Evolutionary conservation across 2,797 vertebrate genomes (phyloP).

Genomic region (Hirundo rustica): DNA sequence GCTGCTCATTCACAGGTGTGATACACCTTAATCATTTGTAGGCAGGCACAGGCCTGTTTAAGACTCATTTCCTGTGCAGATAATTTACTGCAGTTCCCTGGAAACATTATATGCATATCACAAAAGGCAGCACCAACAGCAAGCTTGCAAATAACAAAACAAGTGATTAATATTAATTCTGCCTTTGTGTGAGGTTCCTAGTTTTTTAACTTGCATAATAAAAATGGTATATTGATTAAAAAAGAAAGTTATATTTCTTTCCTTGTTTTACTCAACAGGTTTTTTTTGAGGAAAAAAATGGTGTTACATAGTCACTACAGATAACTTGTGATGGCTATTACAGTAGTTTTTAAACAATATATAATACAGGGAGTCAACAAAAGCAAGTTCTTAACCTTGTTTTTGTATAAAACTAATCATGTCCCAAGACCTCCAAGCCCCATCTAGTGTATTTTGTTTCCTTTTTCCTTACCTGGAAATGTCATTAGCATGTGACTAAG

Average conservation of each 20-base stretch:
- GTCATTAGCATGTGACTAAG: background rate
- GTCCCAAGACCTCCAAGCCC: background rate
- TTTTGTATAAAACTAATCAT: background rate
- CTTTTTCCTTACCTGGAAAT: background rate
- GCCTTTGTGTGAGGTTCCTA: background rate
- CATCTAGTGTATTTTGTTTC: background rate
- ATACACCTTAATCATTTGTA: constrained; percentile 30
- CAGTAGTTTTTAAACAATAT: background rate
- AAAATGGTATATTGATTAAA: background rate
- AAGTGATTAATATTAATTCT: constrained; percentile 73
- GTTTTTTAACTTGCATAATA: constrained; percentile 1
- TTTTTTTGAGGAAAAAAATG: background rate
- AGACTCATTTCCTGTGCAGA: constrained; percentile 38
- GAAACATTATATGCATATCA: constrained; percentile 60
- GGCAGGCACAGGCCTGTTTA: constrained; percentile 16
- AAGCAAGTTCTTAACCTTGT: background rate
- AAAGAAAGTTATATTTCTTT: background rate
- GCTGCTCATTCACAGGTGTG: background rate
- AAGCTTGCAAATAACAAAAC: constrained; percentile 61
- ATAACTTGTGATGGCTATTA: background rate
- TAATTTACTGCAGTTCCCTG: constrained; percentile 21
- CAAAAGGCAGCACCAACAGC: constrained; percentile 60
- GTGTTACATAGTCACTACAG: background rate
- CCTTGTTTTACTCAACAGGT: background rate
- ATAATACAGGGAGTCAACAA: background rate